Conservation (phyloP, 2,113 vertebrate genomes). For the Forbesichthys papilliferus region DNA sequence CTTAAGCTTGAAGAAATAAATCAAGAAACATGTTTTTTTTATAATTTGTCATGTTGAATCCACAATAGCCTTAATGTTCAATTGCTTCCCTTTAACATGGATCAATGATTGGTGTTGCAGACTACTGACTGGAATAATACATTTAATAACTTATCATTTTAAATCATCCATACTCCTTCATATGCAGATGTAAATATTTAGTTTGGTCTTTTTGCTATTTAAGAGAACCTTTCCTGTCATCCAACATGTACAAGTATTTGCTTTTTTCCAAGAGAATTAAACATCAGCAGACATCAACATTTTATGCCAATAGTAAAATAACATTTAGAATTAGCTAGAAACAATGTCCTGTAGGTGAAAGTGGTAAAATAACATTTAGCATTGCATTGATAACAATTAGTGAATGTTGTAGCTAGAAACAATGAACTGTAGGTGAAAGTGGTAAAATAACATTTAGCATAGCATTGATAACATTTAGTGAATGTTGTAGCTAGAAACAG, state of each 20-base stretch:
- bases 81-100: slow-evolving; percentile 75
- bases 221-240: slow-evolving; percentile 9
- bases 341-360: background rate
- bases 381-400: no score
- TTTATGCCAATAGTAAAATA: no score
- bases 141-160: slow-evolving; percentile 96
- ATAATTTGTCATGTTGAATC: background rate
- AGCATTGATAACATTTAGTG: no score
- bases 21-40: background rate
- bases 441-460: no score
- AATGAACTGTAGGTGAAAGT: background rate
- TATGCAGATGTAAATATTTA: slow-evolving; percentile 89
- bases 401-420: background rate
- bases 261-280: no score
- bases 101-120: slow-evolving; percentile 82
- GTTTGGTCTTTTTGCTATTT: slow-evolving; percentile 89
- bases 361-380: no score
- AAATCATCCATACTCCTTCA: slow-evolving; percentile 87
- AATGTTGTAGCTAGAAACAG: background rate
- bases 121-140: slow-evolving; percentile 88
- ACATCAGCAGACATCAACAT: no score
- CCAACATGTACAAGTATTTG: no score
- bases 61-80: background rate
- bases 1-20: no score
- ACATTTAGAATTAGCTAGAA: no score